A percentile compares a stretch with the other conserved stretches of the same genome.
phyloP scores from a whole-genome alignment of 2,888 invertebrate species.

The Trissolcus japonicus region DNA sequence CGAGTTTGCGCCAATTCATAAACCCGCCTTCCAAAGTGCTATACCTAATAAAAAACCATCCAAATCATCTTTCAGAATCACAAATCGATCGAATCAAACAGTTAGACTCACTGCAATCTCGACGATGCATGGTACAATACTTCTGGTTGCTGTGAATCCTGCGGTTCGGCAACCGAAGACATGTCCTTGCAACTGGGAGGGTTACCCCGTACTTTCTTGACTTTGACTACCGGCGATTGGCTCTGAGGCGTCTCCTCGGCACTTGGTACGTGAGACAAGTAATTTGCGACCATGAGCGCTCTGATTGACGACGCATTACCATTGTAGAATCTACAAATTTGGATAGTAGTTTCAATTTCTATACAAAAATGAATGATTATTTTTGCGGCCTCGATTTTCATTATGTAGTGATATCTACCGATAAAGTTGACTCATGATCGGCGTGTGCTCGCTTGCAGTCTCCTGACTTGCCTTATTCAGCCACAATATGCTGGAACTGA shows the following conservation, averaged over 20 bases:
- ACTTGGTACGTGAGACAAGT: conserved; percentile 76
- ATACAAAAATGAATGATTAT: neutral
- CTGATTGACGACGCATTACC: conserved; percentile 87
- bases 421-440: conserved; percentile 84
- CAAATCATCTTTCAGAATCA: too few relatives aligned
- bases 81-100: neutral
- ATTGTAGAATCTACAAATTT: conserved; percentile 81
- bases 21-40: conserved; percentile 73
- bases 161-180: conserved; percentile 64
- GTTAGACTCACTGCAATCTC: conserved; percentile 68
- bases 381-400: neutral
- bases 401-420: conserved; percentile 61
- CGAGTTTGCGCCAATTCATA: conserved; percentile 74
- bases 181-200: conserved; percentile 78
- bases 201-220: conserved; percentile 76
- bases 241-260: conserved; percentile 67
- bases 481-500: conserved; percentile 86
- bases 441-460: conserved; percentile 86
- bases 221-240: conserved; percentile 66
- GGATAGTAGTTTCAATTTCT: too few relatives aligned
- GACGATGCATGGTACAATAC: conserved; percentile 72
- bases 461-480: conserved; percentile 90
- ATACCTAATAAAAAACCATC: conserved; percentile 60
- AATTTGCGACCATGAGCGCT: conserved; percentile 86
- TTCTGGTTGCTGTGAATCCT: conserved; percentile 65